phyloP scores from a whole-genome alignment of 2,797 vertebrate species.

The Pseudochirops corinnae region DNA sequence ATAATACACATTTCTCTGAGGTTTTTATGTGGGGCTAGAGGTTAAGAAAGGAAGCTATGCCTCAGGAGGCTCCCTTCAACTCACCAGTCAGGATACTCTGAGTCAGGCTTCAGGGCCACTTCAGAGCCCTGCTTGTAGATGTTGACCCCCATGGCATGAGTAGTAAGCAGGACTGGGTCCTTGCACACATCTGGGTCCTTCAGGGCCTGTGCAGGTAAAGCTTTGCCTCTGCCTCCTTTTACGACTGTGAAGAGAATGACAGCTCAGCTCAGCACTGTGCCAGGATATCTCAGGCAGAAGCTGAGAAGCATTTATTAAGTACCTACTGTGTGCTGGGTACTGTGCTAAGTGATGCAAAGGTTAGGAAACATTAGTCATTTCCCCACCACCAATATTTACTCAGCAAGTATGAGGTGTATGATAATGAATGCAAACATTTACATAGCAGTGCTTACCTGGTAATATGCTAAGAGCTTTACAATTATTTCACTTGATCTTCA shows the following conservation, averaged over 20 bases:
- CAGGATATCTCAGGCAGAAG: background rate
- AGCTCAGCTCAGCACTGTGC: background rate
- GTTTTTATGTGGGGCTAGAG: fast-evolving
- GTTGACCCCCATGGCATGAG: slow-evolving; percentile 92
- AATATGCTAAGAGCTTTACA: background rate
- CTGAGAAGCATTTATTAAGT: background rate
- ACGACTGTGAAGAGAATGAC: slow-evolving; percentile 76
- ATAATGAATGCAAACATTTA: background rate
- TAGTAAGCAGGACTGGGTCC: slow-evolving; percentile 88
- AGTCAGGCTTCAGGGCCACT: slow-evolving; percentile 87
- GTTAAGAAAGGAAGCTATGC: fast-evolving
- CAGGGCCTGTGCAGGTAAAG: slow-evolving; percentile 82
- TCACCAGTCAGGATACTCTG: slow-evolving; percentile 94
- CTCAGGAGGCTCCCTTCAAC: slow-evolving; percentile 38
- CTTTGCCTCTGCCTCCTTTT: slow-evolving; percentile 90
- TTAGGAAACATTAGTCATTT: background rate
- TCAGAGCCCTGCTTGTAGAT: slow-evolving; percentile 93
- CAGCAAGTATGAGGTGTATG: background rate
- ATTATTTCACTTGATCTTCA: background rate
- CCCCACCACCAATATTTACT: background rate
- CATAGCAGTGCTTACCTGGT: background rate
- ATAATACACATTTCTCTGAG: background rate
- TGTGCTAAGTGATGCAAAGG: background rate
- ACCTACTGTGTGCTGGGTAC: no score
- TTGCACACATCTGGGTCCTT: slow-evolving; percentile 93